Evolutionary conservation across 2,113 vertebrate genomes (phyloP), one percentile per base, ranked within the genome.

Genomic region (Melanostigma gelatinosum): DNA sequence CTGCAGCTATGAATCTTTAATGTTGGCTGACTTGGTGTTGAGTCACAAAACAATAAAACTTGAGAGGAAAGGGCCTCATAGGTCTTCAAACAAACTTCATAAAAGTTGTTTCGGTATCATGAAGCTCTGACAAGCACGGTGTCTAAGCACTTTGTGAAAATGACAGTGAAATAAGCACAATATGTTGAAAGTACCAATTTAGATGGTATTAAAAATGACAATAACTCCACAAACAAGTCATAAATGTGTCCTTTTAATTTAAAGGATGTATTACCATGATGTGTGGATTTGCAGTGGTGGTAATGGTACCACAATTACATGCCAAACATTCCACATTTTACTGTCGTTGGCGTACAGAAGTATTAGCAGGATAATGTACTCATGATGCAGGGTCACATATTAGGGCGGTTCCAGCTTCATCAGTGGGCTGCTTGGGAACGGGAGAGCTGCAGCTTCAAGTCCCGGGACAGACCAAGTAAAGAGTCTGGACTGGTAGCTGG

Each of bases 1-100:
- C 55, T 58, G 55, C 36, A 70, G 78, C 60, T 34, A 18, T 86
- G 20, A n/a, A 72, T 73, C 27, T 69, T 57, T 75, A 78, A 36
- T 84, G 32, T 16, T 60, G 22, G 1, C 0, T 42, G 77, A 77
- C 55, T 77, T 78, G 3, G 6, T 83, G 52, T 72, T 65, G 34
- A 69, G 40, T 78, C 36, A 78, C 72, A 52, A 77, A 86, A 68
- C 57, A 70, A 36, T 40, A 60, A 34, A 50, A 66, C 54, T 16
- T 68, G 6, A 60, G 48, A 58, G 24, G 52, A 3, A 58, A 61
- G 34, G 65, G 32, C 76, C 54, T 67, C 32, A 36, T 24, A 71
- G 16, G 27, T 73, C 16, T 67, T 72, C 16, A 54, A 58, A 42
- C 46, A 67, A 24, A 55, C 61, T 71, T 27, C 58, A 63, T 62